Evolutionary conservation across 2,113 vertebrate species (phyloP).

Genomic region (Silurus meridionalis): DNA sequence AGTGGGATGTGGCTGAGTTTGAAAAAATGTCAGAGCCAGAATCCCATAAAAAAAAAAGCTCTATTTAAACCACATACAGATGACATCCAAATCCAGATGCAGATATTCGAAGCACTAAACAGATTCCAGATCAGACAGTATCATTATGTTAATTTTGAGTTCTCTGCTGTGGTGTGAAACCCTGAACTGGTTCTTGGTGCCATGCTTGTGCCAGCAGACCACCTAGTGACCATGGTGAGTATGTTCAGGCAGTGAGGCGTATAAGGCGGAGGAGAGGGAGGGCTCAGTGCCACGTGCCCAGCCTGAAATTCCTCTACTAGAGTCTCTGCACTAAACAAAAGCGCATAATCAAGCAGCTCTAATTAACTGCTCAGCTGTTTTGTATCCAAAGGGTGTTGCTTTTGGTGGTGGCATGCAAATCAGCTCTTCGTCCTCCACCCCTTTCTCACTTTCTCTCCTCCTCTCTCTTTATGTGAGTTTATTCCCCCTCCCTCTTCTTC

Average conservation of each 20-base stretch:
- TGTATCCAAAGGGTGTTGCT: constrained; percentile 75
- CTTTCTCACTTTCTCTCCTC: constrained; percentile 37
- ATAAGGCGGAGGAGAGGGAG: constrained; percentile 47
- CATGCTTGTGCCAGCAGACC: constrained; percentile 62
- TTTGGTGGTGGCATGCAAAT: constrained; percentile 77
- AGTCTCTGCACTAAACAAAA: constrained; percentile 70
- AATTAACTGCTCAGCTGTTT: constrained; percentile 75
- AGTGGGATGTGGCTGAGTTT: background rate
- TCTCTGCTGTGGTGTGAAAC: background rate
- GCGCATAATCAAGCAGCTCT: constrained; percentile 72
- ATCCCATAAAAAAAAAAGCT: background rate
- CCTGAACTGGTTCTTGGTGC: constrained; percentile 41
- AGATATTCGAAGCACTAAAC: too few relatives aligned
- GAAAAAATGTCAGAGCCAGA: background rate
- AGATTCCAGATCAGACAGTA: background rate
- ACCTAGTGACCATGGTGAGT: constrained; percentile 61
- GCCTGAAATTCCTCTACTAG: constrained; percentile 46
- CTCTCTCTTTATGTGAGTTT: background rate
- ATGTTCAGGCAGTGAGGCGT: constrained; percentile 64
- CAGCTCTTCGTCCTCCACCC: constrained; percentile 58
- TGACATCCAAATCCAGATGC: background rate
- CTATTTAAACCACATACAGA: too few relatives aligned
- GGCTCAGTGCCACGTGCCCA: constrained; percentile 53
- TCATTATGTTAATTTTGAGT: background rate
- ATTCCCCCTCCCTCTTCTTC: constrained; percentile 58